Evolutionary conservation across 1,140 invertebrate genomes (phyloP).

Genomic region (Alviniconcha marisindica): DNA sequence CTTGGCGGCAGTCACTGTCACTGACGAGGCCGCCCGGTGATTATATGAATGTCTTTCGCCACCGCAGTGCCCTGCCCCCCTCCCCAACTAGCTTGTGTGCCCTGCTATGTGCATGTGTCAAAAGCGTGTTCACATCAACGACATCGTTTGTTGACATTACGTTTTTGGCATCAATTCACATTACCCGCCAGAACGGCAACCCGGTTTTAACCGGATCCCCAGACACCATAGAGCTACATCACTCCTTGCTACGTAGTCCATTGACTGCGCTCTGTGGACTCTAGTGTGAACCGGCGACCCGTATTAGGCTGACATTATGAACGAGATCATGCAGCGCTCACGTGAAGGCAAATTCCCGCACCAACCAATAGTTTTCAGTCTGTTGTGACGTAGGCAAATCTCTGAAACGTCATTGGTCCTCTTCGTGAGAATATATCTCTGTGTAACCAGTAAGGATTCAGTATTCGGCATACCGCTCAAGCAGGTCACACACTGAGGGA

Average conservation of each 20-base stretch:
- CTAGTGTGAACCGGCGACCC: neutral
- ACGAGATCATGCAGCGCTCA: conserved; percentile 14
- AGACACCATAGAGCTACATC: conserved; percentile 9
- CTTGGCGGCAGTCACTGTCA: too few species aligned
- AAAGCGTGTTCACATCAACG: too few species aligned
- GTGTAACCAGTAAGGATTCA: neutral
- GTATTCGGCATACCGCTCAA: neutral
- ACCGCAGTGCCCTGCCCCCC: too few species aligned
- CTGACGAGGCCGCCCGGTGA: too few species aligned
- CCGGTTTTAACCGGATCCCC: conserved; percentile 11
- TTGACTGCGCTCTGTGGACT: neutral
- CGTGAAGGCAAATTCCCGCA: conserved; percentile 30
- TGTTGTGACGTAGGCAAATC: neutral
- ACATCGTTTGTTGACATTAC: too few species aligned
- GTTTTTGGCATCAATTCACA: too few species aligned
- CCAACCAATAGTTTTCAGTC: conserved; percentile 3
- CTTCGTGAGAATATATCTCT: conserved; percentile 22
- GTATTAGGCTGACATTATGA: neutral
- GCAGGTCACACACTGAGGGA: neutral
- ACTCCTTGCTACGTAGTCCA: neutral
- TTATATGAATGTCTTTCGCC: too few species aligned
- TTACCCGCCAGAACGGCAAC: too few species aligned
- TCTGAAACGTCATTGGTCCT: conserved; percentile 18
- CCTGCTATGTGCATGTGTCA: too few species aligned
- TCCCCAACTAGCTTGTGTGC: too few species aligned